Percentiles rank a stretch among this genome's conserved stretches.
Conservation (phyloP, 2,888 invertebrate genomes). For the Geotrupes spiniger region DNA sequence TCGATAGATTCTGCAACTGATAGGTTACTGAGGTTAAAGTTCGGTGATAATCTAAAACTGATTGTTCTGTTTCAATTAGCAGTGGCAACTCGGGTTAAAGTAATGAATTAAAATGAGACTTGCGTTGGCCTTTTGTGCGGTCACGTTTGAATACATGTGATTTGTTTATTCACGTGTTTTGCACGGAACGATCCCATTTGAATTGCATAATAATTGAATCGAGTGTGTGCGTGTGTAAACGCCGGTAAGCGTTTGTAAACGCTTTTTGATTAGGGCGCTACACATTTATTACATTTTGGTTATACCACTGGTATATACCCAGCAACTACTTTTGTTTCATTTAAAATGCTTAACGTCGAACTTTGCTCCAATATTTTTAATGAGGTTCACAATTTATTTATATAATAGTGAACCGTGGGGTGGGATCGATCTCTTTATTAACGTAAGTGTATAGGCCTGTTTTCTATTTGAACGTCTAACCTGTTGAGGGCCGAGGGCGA, state of each 20-base stretch:
- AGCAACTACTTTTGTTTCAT: too few relatives aligned
- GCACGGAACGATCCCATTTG: constrained; percentile 8
- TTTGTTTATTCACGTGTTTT: constrained; percentile 20
- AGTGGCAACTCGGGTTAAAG: constrained; percentile 13
- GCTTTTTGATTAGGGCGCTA: too few relatives aligned
- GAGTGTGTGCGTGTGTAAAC: neutral
- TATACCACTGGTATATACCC: too few relatives aligned
- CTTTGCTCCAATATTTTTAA: too few relatives aligned
- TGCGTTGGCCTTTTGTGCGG: constrained; percentile 17
- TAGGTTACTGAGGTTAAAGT: constrained; percentile 15
- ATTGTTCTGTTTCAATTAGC: constrained; percentile 20
- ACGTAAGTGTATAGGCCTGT: neutral
- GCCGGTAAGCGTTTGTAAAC: too few relatives aligned
- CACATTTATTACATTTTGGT: too few relatives aligned
- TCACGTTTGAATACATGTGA: constrained; percentile 19
- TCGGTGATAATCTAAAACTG: constrained; percentile 14
- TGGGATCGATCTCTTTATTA: too few relatives aligned
- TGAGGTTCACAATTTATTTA: too few relatives aligned
- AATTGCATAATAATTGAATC: constrained; percentile 12
- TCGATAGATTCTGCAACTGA: neutral
- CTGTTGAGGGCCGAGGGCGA: neutral
- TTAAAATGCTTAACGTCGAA: too few relatives aligned
- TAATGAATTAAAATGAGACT: constrained; percentile 18
- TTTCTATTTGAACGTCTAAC: neutral
- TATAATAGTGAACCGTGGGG: too few relatives aligned